These are phyloP conservation scores for Pangasius sanitwongsei DNA, from an alignment of 2,797 vertebrate genomes.

Conservation along the genomic window DNA sequence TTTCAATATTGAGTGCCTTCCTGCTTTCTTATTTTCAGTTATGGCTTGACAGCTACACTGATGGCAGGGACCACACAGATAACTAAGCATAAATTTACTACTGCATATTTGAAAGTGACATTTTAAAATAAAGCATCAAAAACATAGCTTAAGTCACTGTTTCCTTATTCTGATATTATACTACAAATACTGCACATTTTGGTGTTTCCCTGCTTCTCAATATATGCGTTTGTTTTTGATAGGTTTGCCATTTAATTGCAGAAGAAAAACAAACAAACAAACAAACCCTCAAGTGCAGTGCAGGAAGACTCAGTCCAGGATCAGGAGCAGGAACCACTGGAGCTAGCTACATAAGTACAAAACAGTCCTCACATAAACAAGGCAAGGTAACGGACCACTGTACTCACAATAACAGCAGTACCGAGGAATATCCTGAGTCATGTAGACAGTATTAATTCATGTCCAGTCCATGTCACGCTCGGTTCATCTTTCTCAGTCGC, in stretches of 20 bases:
- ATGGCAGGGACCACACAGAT: background rate
- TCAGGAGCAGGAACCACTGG: background rate
- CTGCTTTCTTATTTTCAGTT: background rate
- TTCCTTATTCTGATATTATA: background rate
- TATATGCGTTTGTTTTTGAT: background rate
- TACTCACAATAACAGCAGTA: slow-evolving; percentile 18
- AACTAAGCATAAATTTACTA: background rate
- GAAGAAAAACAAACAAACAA: background rate
- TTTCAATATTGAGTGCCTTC: background rate
- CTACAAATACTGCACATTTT: background rate
- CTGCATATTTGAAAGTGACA: background rate
- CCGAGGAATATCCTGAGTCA: background rate
- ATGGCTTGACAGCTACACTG: background rate
- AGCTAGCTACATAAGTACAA: background rate
- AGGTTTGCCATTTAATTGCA: background rate
- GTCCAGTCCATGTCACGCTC: background rate
- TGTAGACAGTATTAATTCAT: background rate
- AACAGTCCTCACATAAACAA: background rate
- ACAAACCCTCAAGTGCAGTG: background rate
- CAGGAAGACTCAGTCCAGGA: background rate
- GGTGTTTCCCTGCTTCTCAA: background rate
- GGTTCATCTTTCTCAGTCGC: slow-evolving; percentile 11
- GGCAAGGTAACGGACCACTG: background rate
- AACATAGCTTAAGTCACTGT: background rate
- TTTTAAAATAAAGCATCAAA: background rate